Evolutionary conservation across 2,113 vertebrate genomes (phyloP), one percentile per base, ranked within the genome.

Genomic region (Micronisus gabar): DNA sequence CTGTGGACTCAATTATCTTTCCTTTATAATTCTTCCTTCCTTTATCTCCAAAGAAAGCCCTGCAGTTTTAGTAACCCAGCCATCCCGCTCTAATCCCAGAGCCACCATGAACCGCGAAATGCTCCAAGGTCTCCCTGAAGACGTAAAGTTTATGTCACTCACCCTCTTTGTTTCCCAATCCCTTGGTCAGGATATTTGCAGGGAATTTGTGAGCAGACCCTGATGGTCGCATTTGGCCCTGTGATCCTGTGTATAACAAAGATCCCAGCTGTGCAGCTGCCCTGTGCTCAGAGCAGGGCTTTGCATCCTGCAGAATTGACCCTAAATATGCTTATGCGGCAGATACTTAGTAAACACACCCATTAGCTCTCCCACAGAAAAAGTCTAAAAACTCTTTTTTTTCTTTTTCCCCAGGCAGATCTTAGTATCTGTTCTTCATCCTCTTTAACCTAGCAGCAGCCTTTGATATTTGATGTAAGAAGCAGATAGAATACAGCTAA

Each of bases 61-160:
- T 83, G 23, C 30, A 63, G 38, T 26, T 40, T 59, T 3, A 52
- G 16, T 1, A 52, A 56, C 30, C 48, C 92, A 19, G 23, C 19
- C 56, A 25, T n/a, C 70, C 27, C 47, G 5, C 55, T 68, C 43
- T 34, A 22, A 29, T 19, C 13, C 38, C 34, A 61, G 55, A 82
- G 50, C 17, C 47, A 25, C 52, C 43, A 45, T 0, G 3, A 53
- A 4, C 73, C 0, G 1, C n/a, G 23, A 70, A 80, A 58, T 0
- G 0, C 61, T 30, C 65, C 65, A 18, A 21, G 38, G 3, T 50
- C 41, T 79, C n/a, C 38, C 23, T 34, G 23, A 75, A 56, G 53
- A 58, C 52, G 23, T 7, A 13, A 0, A 0, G 4, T 53, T 89
- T 41, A 38, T 9, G 13, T 55, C 27, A 13, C 56, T 71, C 14